Base-by-base conservation (phyloP, 1,140 invertebrate genomes). In the Caenorhabditis tropicalis region DNA sequence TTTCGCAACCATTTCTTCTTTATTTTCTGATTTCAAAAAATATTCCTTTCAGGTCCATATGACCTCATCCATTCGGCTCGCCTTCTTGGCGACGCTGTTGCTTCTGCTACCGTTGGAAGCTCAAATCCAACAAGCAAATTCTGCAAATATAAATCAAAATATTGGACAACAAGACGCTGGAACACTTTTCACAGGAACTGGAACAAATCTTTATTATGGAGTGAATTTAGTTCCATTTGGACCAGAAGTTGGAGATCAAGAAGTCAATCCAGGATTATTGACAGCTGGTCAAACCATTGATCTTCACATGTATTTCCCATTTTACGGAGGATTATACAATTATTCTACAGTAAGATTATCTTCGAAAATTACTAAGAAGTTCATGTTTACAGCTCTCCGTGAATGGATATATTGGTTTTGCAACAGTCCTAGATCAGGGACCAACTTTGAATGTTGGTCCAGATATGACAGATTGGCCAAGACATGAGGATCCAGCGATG, bases 241-340 rank as follows among this genome's bases (percentile, higher is more conserved):
- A 29, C 90, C 89, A 27, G 90, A 91, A 56, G 85, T 65, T 36
- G 90, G 90, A 29, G 90, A 91, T 87, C 85, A 86, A 29, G 83
- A 89, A 86, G 90, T 91, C 16, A 86, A 87, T 79, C 90, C 90
- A 10, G 90, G 90, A 27, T 85, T 91, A 36, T 46, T 91, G 31
- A 91, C 90, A n/a, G 86, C 89, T 79, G 90, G 90, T 29, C 91
- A 91, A 60, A 91, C 90, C 9, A 91, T 91, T 49, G 90, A 91
- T 83, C 79, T 91, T 16, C 88, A 91, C 51, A 87, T 90, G 87
- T 91, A 87, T 80, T 91, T 91, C 86, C 89, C 90, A 9, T 91
- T 90, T 80, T 91, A 91, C 81, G 90, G 90, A 60, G 90, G 90
- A 31, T 84, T 87, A 36, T 91, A 91, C 87, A 91, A 91, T 86